A percentile compares a stretch with the other conserved stretches of the same genome.
Evolutionary conservation across 1,140 invertebrate genomes (phyloP).

Genomic region (Rhopalosiphum maidis): DNA sequence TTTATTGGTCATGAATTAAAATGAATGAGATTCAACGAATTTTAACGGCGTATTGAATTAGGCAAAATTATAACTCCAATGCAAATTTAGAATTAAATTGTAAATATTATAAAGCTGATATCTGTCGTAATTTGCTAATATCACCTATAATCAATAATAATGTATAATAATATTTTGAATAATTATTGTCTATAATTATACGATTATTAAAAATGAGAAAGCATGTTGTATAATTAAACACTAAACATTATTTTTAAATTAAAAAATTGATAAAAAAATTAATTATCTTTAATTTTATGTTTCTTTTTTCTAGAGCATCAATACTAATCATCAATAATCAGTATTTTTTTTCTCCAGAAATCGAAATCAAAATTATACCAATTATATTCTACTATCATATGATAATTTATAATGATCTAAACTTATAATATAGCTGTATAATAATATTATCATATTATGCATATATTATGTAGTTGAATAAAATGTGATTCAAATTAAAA

Average conservation of each 20-base stretch:
- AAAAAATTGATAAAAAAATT: neutral
- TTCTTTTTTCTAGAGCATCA: neutral
- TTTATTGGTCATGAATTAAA: neutral
- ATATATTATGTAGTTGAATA: neutral
- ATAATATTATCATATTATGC: too few relatives aligned
- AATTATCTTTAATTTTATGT: neutral
- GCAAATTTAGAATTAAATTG: neutral
- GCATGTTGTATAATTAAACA: conserved; percentile 2
- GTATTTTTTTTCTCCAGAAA: neutral
- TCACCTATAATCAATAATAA: neutral
- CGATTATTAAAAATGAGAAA: neutral
- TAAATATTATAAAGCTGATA: neutral
- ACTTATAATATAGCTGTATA: neutral
- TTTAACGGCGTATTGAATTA: neutral
- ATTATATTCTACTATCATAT: neutral
- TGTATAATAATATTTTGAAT: conserved; percentile 13
- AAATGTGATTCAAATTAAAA: neutral
- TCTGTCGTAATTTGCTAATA: too few relatives aligned
- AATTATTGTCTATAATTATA: conserved; percentile 6
- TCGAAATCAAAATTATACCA: neutral
- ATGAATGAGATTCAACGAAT: neutral
- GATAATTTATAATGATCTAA: neutral
- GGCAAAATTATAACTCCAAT: neutral
- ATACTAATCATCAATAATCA: neutral
- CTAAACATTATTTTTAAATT: conserved; percentile 1